Conservation (phyloP, 1,140 invertebrate species). For the Drosophila arawakana region DNA sequence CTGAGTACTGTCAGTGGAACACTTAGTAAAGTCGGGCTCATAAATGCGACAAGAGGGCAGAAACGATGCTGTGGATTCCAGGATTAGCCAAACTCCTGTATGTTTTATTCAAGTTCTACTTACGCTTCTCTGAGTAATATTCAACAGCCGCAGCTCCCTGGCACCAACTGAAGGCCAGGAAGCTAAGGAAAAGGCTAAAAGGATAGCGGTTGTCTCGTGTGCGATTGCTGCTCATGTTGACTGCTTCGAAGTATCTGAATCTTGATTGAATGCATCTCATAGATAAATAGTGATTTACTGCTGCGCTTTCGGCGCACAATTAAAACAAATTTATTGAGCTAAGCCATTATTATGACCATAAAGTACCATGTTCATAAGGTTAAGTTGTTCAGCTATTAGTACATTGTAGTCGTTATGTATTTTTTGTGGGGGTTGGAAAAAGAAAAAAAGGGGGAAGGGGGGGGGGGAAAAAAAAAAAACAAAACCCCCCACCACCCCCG, state of each 20-base stretch:
- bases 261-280: slow-evolving; percentile 1
- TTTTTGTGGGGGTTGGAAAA: no score
- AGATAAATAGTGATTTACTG: slow-evolving; percentile 12
- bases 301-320: slow-evolving; percentile 26
- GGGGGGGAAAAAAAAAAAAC: no score
- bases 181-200: slow-evolving; percentile 27
- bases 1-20: slow-evolving; percentile 87
- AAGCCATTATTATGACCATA: no score
- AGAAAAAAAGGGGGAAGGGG: no score
- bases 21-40: slow-evolving; percentile 87
- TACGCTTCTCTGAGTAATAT: slow-evolving; percentile 72
- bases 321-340: slow-evolving; percentile 27
- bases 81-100: neutral
- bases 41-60: slow-evolving; percentile 87
- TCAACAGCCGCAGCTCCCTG: slow-evolving; percentile 51
- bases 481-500: no score
- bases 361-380: no score
- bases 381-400: no score
- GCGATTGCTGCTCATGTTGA: slow-evolving; percentile 42
- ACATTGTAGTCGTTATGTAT: no score
- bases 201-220: slow-evolving; percentile 18
- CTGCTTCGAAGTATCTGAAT: slow-evolving; percentile 29
- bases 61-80: slow-evolving; percentile 86
- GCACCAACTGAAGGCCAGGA: slow-evolving; percentile 45
- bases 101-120: slow-evolving; percentile 19